phyloP scores from a whole-genome alignment of 1,140 invertebrate genomes.

The Linepithema humile region DNA sequence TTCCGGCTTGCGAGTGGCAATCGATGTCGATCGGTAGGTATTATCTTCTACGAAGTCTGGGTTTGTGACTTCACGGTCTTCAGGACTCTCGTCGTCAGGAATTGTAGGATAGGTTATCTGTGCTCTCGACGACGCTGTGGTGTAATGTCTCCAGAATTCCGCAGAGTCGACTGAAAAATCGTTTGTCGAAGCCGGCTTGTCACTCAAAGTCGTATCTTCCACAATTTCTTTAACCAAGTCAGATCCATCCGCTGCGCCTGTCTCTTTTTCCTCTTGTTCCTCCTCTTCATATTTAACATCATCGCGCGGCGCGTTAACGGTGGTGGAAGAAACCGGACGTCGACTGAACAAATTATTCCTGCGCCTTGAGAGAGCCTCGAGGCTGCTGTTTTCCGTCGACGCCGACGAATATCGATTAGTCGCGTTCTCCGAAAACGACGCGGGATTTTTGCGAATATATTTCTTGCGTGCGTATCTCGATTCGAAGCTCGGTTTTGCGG shows the following conservation, averaged over 20 bases:
- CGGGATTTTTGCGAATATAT: conserved; percentile 72
- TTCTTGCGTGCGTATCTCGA: conserved; percentile 73
- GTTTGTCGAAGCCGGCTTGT: background rate
- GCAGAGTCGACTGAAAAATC: conserved; percentile 26
- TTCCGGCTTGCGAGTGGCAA: conserved; percentile 39
- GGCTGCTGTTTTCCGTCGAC: conserved; percentile 36
- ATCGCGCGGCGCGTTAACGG: conserved; percentile 5
- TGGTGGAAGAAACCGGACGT: conserved; percentile 63
- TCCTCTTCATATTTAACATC: background rate
- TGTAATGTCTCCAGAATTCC: conserved; percentile 71
- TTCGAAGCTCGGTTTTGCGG: conserved; percentile 5
- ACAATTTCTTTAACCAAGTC: conserved; percentile 3
- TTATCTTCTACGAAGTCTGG: background rate
- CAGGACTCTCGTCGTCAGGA: conserved; percentile 2
- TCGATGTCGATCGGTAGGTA: background rate
- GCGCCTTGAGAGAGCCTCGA: conserved; percentile 54
- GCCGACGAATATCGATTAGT: background rate
- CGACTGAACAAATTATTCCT: conserved; percentile 76
- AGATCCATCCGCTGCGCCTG: background rate
- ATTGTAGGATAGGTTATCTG: background rate
- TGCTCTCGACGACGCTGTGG: conserved; percentile 11
- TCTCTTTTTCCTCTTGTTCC: background rate
- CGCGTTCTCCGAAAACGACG: background rate
- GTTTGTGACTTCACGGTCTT: conserved; percentile 7
- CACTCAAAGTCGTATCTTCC: conserved; percentile 28